Evolutionary conservation across 2,888 invertebrate species (phyloP).

Genomic region (Byasa hedistus): DNA sequence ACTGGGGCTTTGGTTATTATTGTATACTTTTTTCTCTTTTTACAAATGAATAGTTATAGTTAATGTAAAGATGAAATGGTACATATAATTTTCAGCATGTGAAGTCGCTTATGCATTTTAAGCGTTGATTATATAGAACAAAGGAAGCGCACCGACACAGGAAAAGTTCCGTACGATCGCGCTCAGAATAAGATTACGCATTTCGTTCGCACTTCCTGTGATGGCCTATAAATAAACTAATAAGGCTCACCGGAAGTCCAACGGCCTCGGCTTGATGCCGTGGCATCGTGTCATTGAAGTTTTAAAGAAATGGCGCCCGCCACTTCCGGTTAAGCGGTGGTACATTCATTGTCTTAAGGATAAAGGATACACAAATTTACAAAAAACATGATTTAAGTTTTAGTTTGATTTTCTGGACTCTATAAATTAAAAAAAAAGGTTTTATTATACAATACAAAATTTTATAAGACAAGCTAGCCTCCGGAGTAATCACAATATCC

Average conservation of each 20-base stretch:
- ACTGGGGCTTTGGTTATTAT: too few species aligned
- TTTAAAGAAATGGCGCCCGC: slow-evolving; percentile 4
- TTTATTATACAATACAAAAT: too few species aligned
- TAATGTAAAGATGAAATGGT: too few species aligned
- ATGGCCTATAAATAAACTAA: slow-evolving; percentile 62
- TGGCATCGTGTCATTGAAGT: slow-evolving; percentile 38
- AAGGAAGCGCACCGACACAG: slow-evolving; percentile 58
- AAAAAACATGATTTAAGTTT: neutral
- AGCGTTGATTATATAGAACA: slow-evolving; percentile 36
- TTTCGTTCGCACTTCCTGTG: slow-evolving; percentile 62
- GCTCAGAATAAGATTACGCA: slow-evolving; percentile 61
- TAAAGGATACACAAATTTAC: neutral
- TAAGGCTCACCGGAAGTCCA: slow-evolving; percentile 58
- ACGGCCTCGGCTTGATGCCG: slow-evolving; percentile 59
- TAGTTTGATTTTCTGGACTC: too few species aligned
- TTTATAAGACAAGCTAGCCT: too few species aligned
- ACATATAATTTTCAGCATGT: too few species aligned
- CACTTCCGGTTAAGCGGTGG: neutral
- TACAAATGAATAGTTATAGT: too few species aligned
- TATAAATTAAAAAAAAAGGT: too few species aligned
- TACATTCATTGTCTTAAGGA: neutral
- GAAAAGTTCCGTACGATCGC: slow-evolving; percentile 53
- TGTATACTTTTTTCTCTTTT: too few species aligned
- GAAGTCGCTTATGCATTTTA: neutral
- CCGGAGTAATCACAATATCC: too few species aligned